Evolutionary conservation across 2,888 invertebrate species (phyloP), one percentile per base, ranked within the genome.

Genomic region (Athetis lepigone): DNA sequence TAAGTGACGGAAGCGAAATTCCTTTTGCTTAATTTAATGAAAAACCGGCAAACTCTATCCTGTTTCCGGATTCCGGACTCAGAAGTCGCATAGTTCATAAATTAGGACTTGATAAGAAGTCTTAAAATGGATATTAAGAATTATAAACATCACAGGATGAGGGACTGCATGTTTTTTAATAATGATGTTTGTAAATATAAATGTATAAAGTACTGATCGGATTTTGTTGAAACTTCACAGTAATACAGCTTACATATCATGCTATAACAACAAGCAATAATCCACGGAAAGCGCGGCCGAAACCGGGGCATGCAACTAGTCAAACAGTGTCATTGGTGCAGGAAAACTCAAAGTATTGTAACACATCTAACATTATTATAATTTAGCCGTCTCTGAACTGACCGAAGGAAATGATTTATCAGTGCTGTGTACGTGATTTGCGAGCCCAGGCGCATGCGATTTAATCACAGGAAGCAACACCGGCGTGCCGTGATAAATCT

Each of bases 381-480:
- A 76, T 74, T 66, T 74, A 65, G 70, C 56, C 64, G 42, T 74
- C 68, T 25, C 67, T 71, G 71, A 74, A 80, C 69, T 77, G 71
- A 68, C 79, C 78, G 68, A 47, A 88, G 92, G 92, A 93, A 92
- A 93, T 93, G 87, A 93, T 93, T 92, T 92, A 94, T 93, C 92
- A 91, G 87, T 76, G 73, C 79, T 62, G 71, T 68, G 82, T 82
- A 84, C 88, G 89, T 93, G 94, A 93, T 93, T 94, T 92, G 94
- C 91, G 88, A 89, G 87, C 85, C 74, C 80, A 74, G 75, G 82
- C 80, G 80, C 81, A 80, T 74, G 74, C 88, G 90, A 92, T 92
- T 86, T 91, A 90, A 94, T 94, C 94, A 88, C 94, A 94, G 94
- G 94, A 94, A 94, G 88, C 89, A 83, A 87, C 90, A 85, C 83